Percentiles rank a stretch among this genome's conserved stretches.
Conservation (phyloP, 2,888 invertebrate species). For the Drosophila prostipennis region DNA sequence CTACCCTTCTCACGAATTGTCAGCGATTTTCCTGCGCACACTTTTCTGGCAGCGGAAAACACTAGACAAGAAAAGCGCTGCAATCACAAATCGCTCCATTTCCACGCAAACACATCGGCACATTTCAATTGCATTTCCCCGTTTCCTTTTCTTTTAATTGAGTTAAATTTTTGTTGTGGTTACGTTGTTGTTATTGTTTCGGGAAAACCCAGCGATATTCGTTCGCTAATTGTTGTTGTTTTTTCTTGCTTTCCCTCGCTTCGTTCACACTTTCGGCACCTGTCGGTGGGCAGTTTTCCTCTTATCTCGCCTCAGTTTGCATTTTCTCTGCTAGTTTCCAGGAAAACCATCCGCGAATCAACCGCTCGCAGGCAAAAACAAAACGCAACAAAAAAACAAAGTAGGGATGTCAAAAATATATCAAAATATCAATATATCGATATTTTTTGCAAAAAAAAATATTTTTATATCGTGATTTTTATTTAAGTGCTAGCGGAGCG, state of each 20-base stretch:
- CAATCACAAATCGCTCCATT: slow-evolving; percentile 47
- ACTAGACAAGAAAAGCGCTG: slow-evolving; percentile 36
- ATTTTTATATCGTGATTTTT: too few relatives aligned
- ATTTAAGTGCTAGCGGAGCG: too few relatives aligned
- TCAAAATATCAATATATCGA: too few relatives aligned
- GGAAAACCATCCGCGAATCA: slow-evolving; percentile 17
- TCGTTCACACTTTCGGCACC: neutral
- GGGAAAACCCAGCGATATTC: slow-evolving; percentile 14
- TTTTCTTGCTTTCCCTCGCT: neutral
- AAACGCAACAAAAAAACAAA: slow-evolving; percentile 5
- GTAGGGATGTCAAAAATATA: too few relatives aligned
- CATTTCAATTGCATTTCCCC: slow-evolving; percentile 33
- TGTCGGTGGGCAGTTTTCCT: slow-evolving; percentile 16
- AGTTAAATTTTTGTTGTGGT: slow-evolving; percentile 27
- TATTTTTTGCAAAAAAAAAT: too few relatives aligned
- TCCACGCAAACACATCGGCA: slow-evolving; percentile 50
- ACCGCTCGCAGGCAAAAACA: slow-evolving; percentile 25
- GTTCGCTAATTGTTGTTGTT: slow-evolving; percentile 12
- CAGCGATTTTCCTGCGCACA: slow-evolving; percentile 63
- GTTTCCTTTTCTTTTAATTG: slow-evolving; percentile 31
- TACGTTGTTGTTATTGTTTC: slow-evolving; percentile 8
- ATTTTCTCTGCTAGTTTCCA: slow-evolving; percentile 28
- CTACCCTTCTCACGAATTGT: slow-evolving; percentile 50
- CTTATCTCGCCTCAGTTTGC: slow-evolving; percentile 28
- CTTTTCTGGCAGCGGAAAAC: slow-evolving; percentile 52